Conservation (phyloP, 2,113 vertebrate genomes). For the Catharus bicknelli region DNA sequence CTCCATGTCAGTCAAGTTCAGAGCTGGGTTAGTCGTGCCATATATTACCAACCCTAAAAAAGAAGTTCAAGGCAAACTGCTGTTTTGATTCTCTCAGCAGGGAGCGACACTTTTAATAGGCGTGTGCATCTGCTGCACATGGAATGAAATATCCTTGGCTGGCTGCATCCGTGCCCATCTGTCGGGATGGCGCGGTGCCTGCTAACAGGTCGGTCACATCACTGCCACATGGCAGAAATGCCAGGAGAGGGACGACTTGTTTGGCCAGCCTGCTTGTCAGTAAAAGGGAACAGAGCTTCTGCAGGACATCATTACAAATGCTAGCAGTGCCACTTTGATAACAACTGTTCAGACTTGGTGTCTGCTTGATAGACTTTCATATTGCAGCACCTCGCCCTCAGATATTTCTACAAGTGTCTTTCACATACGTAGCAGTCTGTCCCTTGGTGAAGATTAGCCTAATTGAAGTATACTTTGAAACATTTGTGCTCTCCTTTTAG, state of each 20-base stretch:
- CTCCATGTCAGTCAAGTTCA: background rate
- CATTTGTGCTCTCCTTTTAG: background rate
- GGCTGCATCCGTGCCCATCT: slow-evolving; percentile 48
- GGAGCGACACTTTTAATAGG: slow-evolving; percentile 50
- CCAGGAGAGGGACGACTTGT: background rate
- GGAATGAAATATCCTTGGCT: slow-evolving; percentile 4
- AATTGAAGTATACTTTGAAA: background rate
- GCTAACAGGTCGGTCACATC: slow-evolving; percentile 37
- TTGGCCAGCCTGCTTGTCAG: slow-evolving; percentile 1
- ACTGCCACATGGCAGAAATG: slow-evolving; percentile 29
- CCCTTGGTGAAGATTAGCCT: background rate
- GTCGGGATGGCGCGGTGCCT: slow-evolving; percentile 52
- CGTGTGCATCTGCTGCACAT: slow-evolving; percentile 22
- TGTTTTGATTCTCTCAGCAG: slow-evolving; percentile 46
- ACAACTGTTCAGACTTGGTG: background rate
- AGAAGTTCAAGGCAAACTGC: slow-evolving; percentile 33
- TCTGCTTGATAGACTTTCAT: background rate
- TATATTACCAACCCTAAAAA: slow-evolving; percentile 11
- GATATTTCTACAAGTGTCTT: background rate
- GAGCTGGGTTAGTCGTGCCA: background rate
- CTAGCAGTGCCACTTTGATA: background rate
- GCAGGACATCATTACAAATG: background rate
- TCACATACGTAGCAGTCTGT: background rate
- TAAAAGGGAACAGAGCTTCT: background rate
- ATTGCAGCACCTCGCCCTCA: background rate